These are phyloP conservation scores for Salvator merianae DNA, from an alignment of 2,113 vertebrate genomes.

Conservation along the genomic window DNA sequence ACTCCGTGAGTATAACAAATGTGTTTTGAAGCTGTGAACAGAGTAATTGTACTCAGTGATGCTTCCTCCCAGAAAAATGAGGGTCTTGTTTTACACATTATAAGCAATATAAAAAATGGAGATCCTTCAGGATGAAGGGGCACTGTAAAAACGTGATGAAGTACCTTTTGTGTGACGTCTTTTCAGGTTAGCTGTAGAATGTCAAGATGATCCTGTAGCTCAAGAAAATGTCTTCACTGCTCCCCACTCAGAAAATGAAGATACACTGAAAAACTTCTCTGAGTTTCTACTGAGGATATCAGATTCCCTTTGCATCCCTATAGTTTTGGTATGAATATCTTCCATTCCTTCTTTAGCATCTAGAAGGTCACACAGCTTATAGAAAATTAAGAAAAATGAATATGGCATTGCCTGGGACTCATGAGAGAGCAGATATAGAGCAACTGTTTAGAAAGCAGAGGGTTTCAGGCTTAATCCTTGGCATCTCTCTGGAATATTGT, in stretches of 20 bases:
- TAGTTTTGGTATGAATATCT: slow-evolving; percentile 81
- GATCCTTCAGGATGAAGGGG: neutral
- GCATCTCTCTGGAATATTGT: too few relatives aligned
- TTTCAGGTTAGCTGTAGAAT: slow-evolving; percentile 85
- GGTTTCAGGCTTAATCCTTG: too few relatives aligned
- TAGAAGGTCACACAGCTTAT: neutral
- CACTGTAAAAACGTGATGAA: neutral
- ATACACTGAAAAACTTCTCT: slow-evolving; percentile 84
- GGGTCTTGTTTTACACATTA: neutral
- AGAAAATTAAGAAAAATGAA: neutral
- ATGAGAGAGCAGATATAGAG: too few relatives aligned
- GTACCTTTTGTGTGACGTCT: slow-evolving; percentile 36
- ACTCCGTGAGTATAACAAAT: neutral
- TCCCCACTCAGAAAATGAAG: slow-evolving; percentile 75
- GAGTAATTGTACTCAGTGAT: neutral
- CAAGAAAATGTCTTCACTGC: slow-evolving; percentile 89
- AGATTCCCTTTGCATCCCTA: slow-evolving; percentile 88
- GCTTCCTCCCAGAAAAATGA: neutral
- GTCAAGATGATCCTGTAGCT: slow-evolving; percentile 79
- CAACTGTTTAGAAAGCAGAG: too few relatives aligned
- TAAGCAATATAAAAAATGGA: neutral
- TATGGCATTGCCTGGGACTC: neutral
- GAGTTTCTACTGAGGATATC: slow-evolving; percentile 85
- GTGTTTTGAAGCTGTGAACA: neutral
- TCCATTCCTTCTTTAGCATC: neutral